phyloP scores from a whole-genome alignment of 1,140 invertebrate genomes.

The Mycetomoellerius zeteki region DNA sequence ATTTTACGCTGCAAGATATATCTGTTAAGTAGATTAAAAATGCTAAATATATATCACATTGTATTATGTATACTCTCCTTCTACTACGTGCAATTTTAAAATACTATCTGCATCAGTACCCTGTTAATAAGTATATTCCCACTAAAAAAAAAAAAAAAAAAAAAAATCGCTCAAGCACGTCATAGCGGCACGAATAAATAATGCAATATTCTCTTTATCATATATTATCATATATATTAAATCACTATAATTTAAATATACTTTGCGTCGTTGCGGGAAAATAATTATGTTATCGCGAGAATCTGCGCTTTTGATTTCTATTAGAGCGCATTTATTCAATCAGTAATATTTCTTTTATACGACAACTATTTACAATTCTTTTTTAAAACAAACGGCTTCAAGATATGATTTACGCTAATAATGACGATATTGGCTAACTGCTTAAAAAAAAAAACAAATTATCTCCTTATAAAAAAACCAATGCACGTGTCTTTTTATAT shows the following conservation, averaged over 20 bases:
- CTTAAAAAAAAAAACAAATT: neutral
- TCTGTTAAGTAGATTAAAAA: neutral
- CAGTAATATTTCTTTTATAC: neutral
- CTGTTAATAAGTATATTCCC: neutral
- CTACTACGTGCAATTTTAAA: neutral
- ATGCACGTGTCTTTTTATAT: neutral
- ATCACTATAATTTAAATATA: slow-evolving; percentile 14
- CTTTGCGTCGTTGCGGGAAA: neutral
- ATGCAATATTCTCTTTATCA: slow-evolving; percentile 16
- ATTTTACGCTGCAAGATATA: neutral
- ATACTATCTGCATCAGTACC: neutral
- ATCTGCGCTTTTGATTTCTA: neutral
- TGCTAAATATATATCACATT: neutral
- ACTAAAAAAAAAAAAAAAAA: neutral
- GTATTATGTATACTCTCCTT: neutral
- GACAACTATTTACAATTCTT: neutral
- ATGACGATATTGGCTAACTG: neutral
- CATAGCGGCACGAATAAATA: slow-evolving; percentile 4
- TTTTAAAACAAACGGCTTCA: neutral
- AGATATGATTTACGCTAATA: neutral
- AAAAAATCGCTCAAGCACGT: too few relatives aligned
- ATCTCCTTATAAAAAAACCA: too few relatives aligned
- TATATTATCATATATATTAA: slow-evolving; percentile 10
- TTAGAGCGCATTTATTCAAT: neutral
- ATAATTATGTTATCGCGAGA: slow-evolving; percentile 2